Evolutionary conservation across 1,140 invertebrate species (phyloP), one percentile per base, ranked within the genome.

Genomic region (Papilio polytes): DNA sequence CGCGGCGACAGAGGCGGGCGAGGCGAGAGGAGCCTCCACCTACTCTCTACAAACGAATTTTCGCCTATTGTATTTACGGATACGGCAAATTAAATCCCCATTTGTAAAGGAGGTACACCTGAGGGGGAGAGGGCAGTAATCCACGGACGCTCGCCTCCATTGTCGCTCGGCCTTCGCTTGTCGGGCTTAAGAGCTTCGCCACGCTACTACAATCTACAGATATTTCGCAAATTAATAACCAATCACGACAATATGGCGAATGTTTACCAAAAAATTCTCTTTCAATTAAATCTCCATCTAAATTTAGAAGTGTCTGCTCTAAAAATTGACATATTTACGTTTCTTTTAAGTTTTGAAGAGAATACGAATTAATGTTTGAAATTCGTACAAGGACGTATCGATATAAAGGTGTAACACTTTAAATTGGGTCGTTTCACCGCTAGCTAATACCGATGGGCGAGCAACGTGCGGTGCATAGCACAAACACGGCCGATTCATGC

Each of bases 41-140:
- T 51, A 15, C 48, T 51, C 48, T 51, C 48, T 18, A 66, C 82
- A 84, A 87, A 87, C 90, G 85, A 89, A 90, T 88, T 89, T 85
- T 86, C 86, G 84, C 77, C 85, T 87, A 90, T 91, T 90, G 89
- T 91, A 88, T 91, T 90, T 88, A 90, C 85, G 88, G 88, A 91
- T 91, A 89, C 90, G 86, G 88, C 85, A 92, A 93, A 93, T 92
- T 92, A 93, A 91, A 91, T 91, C 91, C 90, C 90, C 91, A 93
- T 92, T 91, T 90, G 88, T 89, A 86, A 85, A 87, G 87, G 80
- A 80, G 80, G 84, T 81, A 87, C 86, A 91, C 86, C 86, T 88
- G 86, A 85, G 86, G 88, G 89, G 74, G 80, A 66, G 22, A 66
- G 84, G 84, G 83, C 83, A 83, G 86, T 93, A 93, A 92, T 93